Evolutionary conservation across 2,113 vertebrate genomes (phyloP).

Genomic region (Embiotoca jacksoni): DNA sequence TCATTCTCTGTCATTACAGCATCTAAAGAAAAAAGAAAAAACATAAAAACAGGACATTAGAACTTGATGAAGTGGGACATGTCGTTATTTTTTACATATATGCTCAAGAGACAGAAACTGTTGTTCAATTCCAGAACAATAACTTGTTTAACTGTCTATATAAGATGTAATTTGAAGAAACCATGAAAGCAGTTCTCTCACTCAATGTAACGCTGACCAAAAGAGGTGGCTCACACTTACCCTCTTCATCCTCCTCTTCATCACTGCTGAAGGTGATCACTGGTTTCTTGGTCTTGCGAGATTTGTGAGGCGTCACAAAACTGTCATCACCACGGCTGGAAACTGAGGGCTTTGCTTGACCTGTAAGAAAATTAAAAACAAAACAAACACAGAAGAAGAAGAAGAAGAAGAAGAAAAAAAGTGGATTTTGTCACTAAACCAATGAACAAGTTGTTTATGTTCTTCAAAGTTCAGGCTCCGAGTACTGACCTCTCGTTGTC

Average conservation of each 20-base stretch:
- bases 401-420: too few relatives aligned
- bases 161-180: too few relatives aligned
- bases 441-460: background rate
- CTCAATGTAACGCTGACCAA: background rate
- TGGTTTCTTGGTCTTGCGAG: constrained; percentile 80
- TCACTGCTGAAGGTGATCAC: constrained; percentile 91
- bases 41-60: background rate
- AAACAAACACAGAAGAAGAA: background rate
- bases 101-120: too few relatives aligned
- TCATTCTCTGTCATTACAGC: constrained; percentile 90
- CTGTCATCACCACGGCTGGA: constrained; percentile 62
- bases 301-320: constrained; percentile 86
- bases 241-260: constrained; percentile 87
- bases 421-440: background rate
- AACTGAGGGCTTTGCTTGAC: constrained; percentile 67
- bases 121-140: too few relatives aligned
- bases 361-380: constrained; percentile 49
- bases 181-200: too few relatives aligned
- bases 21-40: constrained; percentile 33
- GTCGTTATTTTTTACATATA: too few relatives aligned
- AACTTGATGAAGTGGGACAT: background rate
- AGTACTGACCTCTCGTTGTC: constrained; percentile 60
- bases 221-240: constrained; percentile 46
- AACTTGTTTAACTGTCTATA: too few relatives aligned
- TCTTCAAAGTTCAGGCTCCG: background rate